These are phyloP conservation scores for Ophiothrix spiculata DNA, from an alignment of 35 echinoderm and acorn worm genomes.

Conservation along the genomic window DNA sequence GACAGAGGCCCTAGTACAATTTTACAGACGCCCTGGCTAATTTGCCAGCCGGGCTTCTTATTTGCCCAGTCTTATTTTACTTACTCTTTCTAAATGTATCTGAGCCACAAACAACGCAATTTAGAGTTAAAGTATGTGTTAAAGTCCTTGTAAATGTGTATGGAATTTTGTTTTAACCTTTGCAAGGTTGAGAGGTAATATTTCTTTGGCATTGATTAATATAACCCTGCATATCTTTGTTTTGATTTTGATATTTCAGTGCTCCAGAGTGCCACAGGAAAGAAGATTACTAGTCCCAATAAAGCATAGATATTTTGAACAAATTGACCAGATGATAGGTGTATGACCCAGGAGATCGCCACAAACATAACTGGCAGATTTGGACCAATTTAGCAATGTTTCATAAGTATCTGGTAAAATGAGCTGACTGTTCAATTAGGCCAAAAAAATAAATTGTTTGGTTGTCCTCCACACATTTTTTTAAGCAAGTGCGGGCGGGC, in stretches of 20 bases:
- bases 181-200: background rate
- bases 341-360: conserved; percentile 48
- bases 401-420: too few species aligned
- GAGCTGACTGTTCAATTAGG: too few species aligned
- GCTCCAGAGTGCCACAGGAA: conserved; percentile 57
- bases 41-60: too few species aligned
- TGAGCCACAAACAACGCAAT: background rate
- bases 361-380: too few species aligned
- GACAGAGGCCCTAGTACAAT: too few species aligned
- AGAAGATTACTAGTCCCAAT: conserved; percentile 71
- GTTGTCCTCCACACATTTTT: too few species aligned
- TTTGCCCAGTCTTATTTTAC: background rate
- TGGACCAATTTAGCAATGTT: too few species aligned
- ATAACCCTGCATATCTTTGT: background rate
- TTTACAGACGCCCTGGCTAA: too few species aligned
- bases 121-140: background rate
- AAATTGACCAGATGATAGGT: conserved; percentile 91
- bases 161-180: background rate
- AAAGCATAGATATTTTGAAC: conserved; percentile 76
- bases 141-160: background rate
- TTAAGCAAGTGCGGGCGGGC: too few species aligned
- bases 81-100: background rate
- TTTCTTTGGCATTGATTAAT: background rate
- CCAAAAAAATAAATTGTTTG: too few species aligned
- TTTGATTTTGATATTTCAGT: conserved; percentile 49